Evolutionary conservation across 1,140 invertebrate species (phyloP).

Genomic region (Ptiloglossa arizonensis): DNA sequence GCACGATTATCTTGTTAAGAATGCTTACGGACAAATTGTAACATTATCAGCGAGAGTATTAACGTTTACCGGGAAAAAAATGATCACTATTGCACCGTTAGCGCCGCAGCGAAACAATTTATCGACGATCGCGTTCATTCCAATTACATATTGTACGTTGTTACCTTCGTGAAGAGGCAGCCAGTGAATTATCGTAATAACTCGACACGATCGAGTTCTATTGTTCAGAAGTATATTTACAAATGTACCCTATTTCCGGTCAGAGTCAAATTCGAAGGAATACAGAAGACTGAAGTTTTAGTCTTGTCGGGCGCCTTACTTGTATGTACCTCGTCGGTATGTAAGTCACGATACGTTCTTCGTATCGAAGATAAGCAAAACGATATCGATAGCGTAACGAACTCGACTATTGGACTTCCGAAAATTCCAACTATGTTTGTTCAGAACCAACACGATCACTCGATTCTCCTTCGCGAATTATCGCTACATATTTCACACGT

Average conservation of each 20-base stretch:
- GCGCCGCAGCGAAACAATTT: constrained; percentile 2
- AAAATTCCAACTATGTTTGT: constrained; percentile 6
- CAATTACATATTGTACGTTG: neutral
- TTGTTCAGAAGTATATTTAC: neutral
- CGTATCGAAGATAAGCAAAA: constrained; percentile 37
- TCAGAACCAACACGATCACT: constrained; percentile 15
- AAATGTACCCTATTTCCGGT: neutral
- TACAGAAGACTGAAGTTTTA: neutral
- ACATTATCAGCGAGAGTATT: constrained; percentile 23
- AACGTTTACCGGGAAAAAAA: neutral
- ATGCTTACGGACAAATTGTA: neutral
- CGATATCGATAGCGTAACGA: constrained; percentile 16
- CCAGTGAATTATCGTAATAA: neutral
- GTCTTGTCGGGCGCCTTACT: neutral
- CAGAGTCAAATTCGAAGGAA: neutral
- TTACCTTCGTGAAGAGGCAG: neutral
- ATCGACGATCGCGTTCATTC: neutral
- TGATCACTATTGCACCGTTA: constrained; percentile 18
- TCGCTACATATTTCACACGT: neutral
- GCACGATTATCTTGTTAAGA: neutral
- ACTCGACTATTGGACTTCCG: neutral
- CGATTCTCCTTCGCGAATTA: neutral
- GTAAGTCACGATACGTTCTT: neutral
- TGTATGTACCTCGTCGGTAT: neutral
- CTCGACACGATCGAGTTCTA: neutral